These are phyloP conservation scores for Echiichthys vipera DNA, from an alignment of 2,797 vertebrate species.

Conservation along the genomic window DNA sequence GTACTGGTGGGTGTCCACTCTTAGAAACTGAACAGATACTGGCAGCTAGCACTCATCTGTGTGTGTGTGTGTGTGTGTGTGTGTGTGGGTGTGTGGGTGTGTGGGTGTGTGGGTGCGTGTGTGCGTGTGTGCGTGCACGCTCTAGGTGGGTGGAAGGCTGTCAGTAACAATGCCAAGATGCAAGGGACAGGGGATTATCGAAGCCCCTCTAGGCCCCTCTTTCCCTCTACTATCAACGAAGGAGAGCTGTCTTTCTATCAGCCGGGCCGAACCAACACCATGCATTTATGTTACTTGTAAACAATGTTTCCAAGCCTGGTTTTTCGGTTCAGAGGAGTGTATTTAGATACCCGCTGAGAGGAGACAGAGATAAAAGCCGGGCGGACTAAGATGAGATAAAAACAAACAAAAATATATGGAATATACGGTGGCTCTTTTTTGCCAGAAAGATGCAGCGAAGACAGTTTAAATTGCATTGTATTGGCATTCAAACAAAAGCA, in stretches of 20 bases:
- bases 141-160: constrained; percentile 77
- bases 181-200: constrained; percentile 78
- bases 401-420: constrained; percentile 41
- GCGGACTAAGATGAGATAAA: constrained; percentile 44
- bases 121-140: constrained; percentile 36
- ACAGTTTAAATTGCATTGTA: constrained; percentile 46
- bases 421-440: constrained; percentile 31
- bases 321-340: constrained; percentile 63
- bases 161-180: constrained; percentile 80
- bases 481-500: constrained; percentile 43
- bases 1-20: constrained; percentile 78
- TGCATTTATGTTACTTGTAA: constrained; percentile 80
- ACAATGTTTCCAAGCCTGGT: constrained; percentile 68
- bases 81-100: constrained; percentile 9
- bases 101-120: constrained; percentile 9
- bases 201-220: constrained; percentile 66
- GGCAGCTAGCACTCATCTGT: constrained; percentile 64
- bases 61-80: constrained; percentile 26
- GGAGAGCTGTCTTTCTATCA: constrained; percentile 78
- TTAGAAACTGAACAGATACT: constrained; percentile 62
- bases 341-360: constrained; percentile 67
- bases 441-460: constrained; percentile 21
- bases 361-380: constrained; percentile 53
- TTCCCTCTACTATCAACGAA: constrained; percentile 70
- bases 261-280: constrained; percentile 66